phyloP scores from a whole-genome alignment of 2,797 vertebrate species.

The Xyrichtys novacula region DNA sequence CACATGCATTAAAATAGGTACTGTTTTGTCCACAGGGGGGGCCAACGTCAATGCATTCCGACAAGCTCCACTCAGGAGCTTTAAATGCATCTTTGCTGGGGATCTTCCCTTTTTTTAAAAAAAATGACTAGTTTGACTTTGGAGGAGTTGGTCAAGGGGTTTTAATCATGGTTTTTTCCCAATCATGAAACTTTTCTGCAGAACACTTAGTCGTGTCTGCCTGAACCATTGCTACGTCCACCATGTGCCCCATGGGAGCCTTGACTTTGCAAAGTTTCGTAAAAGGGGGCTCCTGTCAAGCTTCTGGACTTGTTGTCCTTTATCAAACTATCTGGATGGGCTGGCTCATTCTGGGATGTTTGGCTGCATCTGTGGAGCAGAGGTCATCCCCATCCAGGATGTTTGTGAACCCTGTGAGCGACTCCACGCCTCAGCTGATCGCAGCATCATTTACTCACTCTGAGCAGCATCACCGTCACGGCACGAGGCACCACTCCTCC shows the following conservation, averaged over 20 bases:
- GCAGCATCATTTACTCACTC: conserved; percentile 8
- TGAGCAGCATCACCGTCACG: conserved; percentile 15
- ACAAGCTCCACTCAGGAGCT: not conserved
- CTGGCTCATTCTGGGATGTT: conserved; percentile 52
- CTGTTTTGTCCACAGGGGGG: too few relatives aligned
- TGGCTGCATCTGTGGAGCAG: conserved; percentile 20
- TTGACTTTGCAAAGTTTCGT: conserved; percentile 3
- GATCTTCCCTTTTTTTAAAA: not conserved
- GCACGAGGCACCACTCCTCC: conserved; percentile 17
- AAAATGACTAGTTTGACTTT: not conserved
- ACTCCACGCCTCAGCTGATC: conserved; percentile 9
- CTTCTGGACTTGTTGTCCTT: conserved; percentile 13
- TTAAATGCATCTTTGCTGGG: not conserved
- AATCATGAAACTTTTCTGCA: conserved; percentile 37
- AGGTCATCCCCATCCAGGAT: not conserved
- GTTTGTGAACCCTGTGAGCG: conserved; percentile 17
- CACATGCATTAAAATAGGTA: too few relatives aligned
- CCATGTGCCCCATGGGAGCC: conserved; percentile 31
- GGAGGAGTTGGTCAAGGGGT: not conserved
- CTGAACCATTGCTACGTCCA: not conserved
- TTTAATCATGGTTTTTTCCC: conserved; percentile 15
- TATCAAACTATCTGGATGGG: conserved; percentile 47
- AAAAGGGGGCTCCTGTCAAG: conserved; percentile 14
- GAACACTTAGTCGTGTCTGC: not conserved
- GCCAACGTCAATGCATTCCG: too few relatives aligned